These are phyloP conservation scores for Rhyacichthys aspro DNA, from an alignment of 2,797 vertebrate genomes.

Conservation along the genomic window DNA sequence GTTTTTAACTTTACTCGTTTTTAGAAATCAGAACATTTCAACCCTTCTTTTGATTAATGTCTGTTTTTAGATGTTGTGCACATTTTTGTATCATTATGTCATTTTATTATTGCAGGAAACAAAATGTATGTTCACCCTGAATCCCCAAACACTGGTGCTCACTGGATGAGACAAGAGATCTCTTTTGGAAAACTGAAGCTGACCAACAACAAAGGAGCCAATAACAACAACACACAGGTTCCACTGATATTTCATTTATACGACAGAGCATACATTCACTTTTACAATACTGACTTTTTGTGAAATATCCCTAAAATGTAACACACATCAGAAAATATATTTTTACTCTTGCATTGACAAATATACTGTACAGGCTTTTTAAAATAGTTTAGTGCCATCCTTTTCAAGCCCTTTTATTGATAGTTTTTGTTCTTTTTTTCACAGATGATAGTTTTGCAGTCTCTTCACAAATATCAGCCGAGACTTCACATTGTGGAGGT, in stretches of 20 bases:
- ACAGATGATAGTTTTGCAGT: constrained; percentile 97
- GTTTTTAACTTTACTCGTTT: too few species aligned
- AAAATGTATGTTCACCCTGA: constrained; percentile 96
- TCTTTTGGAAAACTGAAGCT: constrained; percentile 98
- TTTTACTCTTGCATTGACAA: rapidly evolving
- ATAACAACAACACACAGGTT: constrained; percentile 91
- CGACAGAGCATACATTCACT: too few species aligned
- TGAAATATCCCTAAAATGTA: too few species aligned
- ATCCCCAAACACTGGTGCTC: constrained; percentile 95
- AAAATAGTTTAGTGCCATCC: too few species aligned
- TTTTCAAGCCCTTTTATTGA: background rate
- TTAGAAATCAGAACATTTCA: too few species aligned
- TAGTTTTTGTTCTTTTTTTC: background rate
- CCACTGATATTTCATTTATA: background rate
- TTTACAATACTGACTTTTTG: too few species aligned
- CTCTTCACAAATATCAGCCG: constrained; percentile 96
- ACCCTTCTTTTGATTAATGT: too few species aligned
- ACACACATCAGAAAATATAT: too few species aligned
- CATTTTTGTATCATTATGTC: too few species aligned
- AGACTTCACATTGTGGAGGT: constrained; percentile 95
- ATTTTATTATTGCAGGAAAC: constrained; percentile 82
- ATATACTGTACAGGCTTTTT: too few species aligned
- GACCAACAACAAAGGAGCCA: constrained; percentile 97
- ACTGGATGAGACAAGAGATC: constrained; percentile 99
- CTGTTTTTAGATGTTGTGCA: too few species aligned